phyloP scores from a whole-genome alignment of 2,888 invertebrate genomes.

The Hypena proboscidalis region DNA sequence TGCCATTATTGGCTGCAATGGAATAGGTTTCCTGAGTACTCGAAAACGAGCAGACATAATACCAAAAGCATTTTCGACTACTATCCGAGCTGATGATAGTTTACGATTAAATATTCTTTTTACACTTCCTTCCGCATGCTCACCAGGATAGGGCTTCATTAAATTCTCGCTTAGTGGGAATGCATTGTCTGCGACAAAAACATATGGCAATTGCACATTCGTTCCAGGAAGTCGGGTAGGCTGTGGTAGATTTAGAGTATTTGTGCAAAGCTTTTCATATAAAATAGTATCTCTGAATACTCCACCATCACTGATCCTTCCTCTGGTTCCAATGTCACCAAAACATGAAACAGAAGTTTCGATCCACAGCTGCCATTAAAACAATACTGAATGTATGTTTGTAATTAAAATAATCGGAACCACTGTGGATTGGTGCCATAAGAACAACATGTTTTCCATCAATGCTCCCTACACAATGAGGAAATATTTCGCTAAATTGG shows the following conservation, averaged over 20 bases:
- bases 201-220: constrained; percentile 13
- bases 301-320: constrained; percentile 15
- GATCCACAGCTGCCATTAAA: constrained; percentile 9
- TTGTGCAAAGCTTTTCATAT: neutral
- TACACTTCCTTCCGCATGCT: constrained; percentile 14
- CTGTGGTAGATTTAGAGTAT: neutral
- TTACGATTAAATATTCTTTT: constrained; percentile 19
- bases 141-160: constrained; percentile 21
- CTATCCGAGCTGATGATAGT: neutral
- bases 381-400: constrained; percentile 26
- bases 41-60: constrained; percentile 2
- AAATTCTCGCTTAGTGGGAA: constrained; percentile 12
- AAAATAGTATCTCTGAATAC: constrained; percentile 4
- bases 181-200: neutral
- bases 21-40: constrained; percentile 14
- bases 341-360: constrained; percentile 10
- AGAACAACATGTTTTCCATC: constrained; percentile 42
- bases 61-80: too few relatives aligned
- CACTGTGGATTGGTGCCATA: constrained; percentile 20
- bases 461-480: constrained; percentile 25
- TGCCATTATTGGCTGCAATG: constrained; percentile 15
- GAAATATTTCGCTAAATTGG: constrained; percentile 5
- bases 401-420: constrained; percentile 29
- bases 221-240: neutral
- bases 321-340: constrained; percentile 11